Conservation (phyloP, 2,797 vertebrate species). For the Characodon lateralis region DNA sequence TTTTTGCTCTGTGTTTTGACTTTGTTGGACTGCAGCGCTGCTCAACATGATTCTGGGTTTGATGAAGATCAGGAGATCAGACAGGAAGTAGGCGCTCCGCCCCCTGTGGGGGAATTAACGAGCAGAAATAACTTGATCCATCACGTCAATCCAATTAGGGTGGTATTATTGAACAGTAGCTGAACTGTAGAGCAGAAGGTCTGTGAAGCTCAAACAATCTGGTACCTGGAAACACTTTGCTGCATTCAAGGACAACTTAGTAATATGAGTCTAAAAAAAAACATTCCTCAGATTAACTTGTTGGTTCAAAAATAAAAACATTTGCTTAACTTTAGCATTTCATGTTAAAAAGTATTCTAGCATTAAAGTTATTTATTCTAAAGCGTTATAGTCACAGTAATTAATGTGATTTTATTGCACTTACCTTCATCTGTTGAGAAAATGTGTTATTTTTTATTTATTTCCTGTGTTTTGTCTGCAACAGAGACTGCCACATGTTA, state of each 20-base stretch:
- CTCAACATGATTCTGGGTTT: conserved; percentile 11
- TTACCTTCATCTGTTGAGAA: too few species aligned
- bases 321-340: not conserved
- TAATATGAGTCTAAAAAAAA: too few species aligned
- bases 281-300: not conserved
- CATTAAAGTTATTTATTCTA: not conserved
- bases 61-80: conserved; percentile 26
- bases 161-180: conserved; percentile 22
- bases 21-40: not conserved
- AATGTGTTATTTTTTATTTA: too few species aligned
- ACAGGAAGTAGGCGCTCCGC: conserved; percentile 8
- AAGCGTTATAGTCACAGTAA: not conserved
- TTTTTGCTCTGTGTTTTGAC: not conserved
- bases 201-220: conserved; percentile 24
- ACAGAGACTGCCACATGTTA: too few species aligned
- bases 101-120: conserved; percentile 27
- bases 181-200: not conserved
- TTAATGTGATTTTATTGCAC: too few species aligned
- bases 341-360: not conserved
- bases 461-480: too few species aligned
- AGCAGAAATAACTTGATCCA: conserved; percentile 37
- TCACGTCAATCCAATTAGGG: conserved; percentile 56
- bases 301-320: not conserved
- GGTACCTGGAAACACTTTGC: not conserved
- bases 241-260: not conserved